These are phyloP conservation scores for Gallinago solitaria DNA, from an alignment of 2,797 vertebrate genomes.

Conservation along the genomic window DNA sequence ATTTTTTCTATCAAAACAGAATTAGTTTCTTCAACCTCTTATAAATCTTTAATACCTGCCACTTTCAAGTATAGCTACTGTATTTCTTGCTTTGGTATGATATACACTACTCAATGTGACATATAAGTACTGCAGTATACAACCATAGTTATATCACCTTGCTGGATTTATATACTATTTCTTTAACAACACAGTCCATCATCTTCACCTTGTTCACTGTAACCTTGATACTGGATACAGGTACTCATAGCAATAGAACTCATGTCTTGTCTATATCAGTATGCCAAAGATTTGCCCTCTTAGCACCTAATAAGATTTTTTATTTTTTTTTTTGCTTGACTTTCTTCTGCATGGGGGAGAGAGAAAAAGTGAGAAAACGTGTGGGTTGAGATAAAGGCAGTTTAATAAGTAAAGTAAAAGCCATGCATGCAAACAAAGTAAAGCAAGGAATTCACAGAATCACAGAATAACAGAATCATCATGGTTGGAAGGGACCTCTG, in stretches of 20 bases:
- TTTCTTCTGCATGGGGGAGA: neutral
- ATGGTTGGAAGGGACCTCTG: too few relatives aligned
- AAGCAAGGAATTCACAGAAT: neutral
- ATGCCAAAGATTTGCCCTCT: neutral
- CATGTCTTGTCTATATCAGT: neutral
- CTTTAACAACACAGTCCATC: neutral
- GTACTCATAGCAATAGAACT: neutral
- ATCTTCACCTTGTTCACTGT: neutral
- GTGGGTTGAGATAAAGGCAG: neutral
- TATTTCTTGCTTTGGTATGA: neutral
- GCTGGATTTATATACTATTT: constrained; percentile 11
- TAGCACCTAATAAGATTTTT: neutral
- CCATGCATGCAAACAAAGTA: neutral
- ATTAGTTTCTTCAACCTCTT: neutral
- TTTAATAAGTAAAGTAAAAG: neutral
- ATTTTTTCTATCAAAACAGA: constrained; percentile 2
- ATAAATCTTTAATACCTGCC: neutral
- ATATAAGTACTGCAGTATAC: neutral
- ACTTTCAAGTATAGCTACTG: neutral
- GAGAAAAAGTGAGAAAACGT: neutral
- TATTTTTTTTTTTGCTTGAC: neutral
- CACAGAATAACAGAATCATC: neutral
- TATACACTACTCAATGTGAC: neutral
- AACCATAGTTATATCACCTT: neutral
- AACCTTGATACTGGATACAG: neutral